A percentile compares a stretch with the other conserved stretches of the same genome.
phyloP scores from a whole-genome alignment of 2,113 vertebrate species.

The Seriola aureovittata region DNA sequence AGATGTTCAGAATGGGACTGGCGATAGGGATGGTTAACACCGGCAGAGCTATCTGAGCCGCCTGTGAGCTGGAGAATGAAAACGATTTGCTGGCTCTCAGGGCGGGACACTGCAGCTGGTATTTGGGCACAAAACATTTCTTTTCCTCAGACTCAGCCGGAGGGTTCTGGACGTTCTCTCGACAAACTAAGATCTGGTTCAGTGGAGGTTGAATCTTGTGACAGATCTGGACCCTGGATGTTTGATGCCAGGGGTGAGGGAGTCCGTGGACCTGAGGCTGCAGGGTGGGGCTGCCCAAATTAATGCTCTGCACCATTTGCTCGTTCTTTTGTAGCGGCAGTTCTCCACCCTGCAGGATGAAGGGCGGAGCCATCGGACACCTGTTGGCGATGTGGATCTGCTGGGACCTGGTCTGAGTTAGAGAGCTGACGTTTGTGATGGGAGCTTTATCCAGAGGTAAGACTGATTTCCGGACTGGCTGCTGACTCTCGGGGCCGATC shows the following conservation, averaged over 20 bases:
- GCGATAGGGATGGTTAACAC: slow-evolving; percentile 83
- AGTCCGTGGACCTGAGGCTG: slow-evolving; percentile 84
- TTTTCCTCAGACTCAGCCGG: slow-evolving; percentile 70
- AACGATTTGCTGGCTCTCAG: slow-evolving; percentile 85
- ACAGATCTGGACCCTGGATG: slow-evolving; percentile 81
- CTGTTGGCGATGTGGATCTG: slow-evolving; percentile 77
- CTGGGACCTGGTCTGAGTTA: slow-evolving; percentile 81
- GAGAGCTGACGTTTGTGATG: slow-evolving; percentile 72
- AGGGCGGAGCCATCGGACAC: slow-evolving; percentile 68
- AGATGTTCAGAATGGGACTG: slow-evolving; percentile 72
- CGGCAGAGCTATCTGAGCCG: slow-evolving; percentile 80
- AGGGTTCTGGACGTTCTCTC: slow-evolving; percentile 75
- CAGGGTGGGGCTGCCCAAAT: slow-evolving; percentile 81
- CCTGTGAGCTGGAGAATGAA: slow-evolving; percentile 80
- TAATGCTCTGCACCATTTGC: slow-evolving; percentile 83
- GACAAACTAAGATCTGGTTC: slow-evolving; percentile 76
- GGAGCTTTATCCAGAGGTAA: slow-evolving; percentile 82
- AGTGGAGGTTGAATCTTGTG: slow-evolving; percentile 72
- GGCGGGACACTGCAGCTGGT: slow-evolving; percentile 90
- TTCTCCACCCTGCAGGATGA: slow-evolving; percentile 74
- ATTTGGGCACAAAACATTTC: slow-evolving; percentile 91
- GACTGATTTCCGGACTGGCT: slow-evolving; percentile 77
- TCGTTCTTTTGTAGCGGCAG: slow-evolving; percentile 73
- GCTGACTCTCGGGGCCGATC: slow-evolving; percentile 90
- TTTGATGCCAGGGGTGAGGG: slow-evolving; percentile 85